Base-by-base conservation (phyloP, 2,797 vertebrate genomes). In the Mionectes olivaceus region DNA sequence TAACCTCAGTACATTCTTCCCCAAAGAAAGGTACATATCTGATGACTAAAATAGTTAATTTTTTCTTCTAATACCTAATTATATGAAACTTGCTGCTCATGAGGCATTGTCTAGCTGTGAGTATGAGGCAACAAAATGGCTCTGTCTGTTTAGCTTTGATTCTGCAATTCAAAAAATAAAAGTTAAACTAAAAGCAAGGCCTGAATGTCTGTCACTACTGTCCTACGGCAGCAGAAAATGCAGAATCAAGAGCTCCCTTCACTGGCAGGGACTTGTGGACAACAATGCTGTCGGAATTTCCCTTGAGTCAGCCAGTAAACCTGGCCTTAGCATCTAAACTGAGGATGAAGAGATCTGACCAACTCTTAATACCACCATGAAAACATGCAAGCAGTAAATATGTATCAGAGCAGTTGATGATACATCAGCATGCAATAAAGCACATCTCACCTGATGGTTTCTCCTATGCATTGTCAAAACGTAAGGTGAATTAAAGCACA, bases 351-450 rank as follows among this genome's bases (percentile, higher is more conserved):
- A 59, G 9, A 68, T 18, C 22, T 32, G 27, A 52, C 6, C 43
- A 53, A 37, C 13, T 15, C 17, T 73, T 76, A 63, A 5, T 3
- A 43, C 10, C 35, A 28, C 56, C 8, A 59, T 8, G 33, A n/a
- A 81, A 67, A 69, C 8, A 55, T 1, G 4, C 13, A 64, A 35
- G 18, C 49, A 19, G 7, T 49, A 49, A 68, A n/a, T 44, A 74
- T 1, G 1, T 52, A n/a, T 43, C 35, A 61, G 41, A 78, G n/a
- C 0, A 1, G 43, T 5, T 78, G 33, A 68, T 1, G 2, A 28
- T 13, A 69, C 43, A 59, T 16, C 30, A 50, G 52, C 4, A 15
- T 9, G 24, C 56, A 41, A 24, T 14, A 60, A 67, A 61, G 11
- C 50, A 76, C 23, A 50, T 37, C 9, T 49, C 1, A 1, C 30